Base-by-base conservation (phyloP, 2,113 vertebrate genomes). In the Pelecanoides urinatrix region DNA sequence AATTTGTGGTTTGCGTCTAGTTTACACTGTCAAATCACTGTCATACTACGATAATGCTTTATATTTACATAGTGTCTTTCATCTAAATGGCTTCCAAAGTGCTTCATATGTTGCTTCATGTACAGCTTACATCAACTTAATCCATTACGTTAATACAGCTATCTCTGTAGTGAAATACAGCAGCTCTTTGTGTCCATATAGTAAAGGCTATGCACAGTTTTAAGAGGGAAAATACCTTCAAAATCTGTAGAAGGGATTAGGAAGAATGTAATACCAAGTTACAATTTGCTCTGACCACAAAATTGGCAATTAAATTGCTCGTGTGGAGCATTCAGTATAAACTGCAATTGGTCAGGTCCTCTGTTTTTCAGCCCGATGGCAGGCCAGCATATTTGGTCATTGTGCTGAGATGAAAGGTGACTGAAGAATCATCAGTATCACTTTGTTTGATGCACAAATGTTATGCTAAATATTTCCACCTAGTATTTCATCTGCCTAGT, bases 1-100 rank as follows among this genome's bases (percentile, higher is more conserved):
- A 89, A 71, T 95, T 96, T 93, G 90, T 94, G 73, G 21, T 94
- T 94, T 94, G 52, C 72, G 89, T 91, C 65, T 92, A 47, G 40
- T 92, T 95, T 92, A 79, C 58, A 61, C 29, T 3, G 4, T 82
- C 73, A 90, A 87, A 81, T 58, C 52, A 76, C 68, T 94, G 86
- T 92, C 76, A 82, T 38, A 1, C 52, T 50, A 53, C 1, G 19
- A 75, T 75, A 72, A 84, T 85, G 70, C 17, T 81, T 90, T 88
- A 45, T 83, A 72, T 94, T 96, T 97, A 81, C 67, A 38, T 40
- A 45, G 59, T 55, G 36, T 40, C 66, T 94, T 89, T 95, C 72
- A 61, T 63, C 58, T 89, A 72, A 92, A 89, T 91, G 66, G 44
- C 66, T 97, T 89, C 76, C 40, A 38, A 56, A 90, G 73, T 75